Percentiles rank a stretch among this genome's conserved stretches.
These are phyloP conservation scores for Crotalus helleri DNA, from an alignment of 2,113 vertebrate genomes.

Conservation along the genomic window DNA sequence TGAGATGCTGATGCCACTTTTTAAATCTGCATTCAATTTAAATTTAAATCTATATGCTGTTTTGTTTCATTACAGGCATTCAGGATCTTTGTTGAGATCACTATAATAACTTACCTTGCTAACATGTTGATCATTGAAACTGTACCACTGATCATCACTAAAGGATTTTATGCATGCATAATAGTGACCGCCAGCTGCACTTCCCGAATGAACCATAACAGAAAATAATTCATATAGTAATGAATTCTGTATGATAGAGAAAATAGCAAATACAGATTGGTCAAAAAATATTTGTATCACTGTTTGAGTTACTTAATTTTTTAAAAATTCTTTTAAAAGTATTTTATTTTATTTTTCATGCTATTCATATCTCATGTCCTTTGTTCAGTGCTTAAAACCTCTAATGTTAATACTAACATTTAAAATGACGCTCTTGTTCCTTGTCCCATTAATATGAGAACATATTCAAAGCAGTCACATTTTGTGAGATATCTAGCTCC, in stretches of 20 bases:
- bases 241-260: slow-evolving; percentile 75
- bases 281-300: background rate
- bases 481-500: background rate
- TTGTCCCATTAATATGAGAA: background rate
- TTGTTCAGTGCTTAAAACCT: background rate
- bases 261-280: background rate
- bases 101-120: slow-evolving; percentile 83
- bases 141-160: slow-evolving; percentile 96
- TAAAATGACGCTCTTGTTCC: background rate
- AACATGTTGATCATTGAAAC: slow-evolving; percentile 99
- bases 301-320: background rate
- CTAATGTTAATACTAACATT: background rate
- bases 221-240: slow-evolving; percentile 95
- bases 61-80: background rate
- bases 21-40: background rate
- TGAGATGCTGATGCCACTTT: background rate
- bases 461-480: background rate
- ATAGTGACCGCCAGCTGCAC: slow-evolving; percentile 96
- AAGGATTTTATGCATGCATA: slow-evolving; percentile 99
- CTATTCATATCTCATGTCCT: background rate
- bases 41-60: background rate
- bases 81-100: background rate
- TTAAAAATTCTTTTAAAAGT: background rate
- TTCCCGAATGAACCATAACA: slow-evolving; percentile 99
- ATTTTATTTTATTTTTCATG: background rate